Conservation (phyloP, 2,888 invertebrate genomes). For the Habroteleia sp. region DNA sequence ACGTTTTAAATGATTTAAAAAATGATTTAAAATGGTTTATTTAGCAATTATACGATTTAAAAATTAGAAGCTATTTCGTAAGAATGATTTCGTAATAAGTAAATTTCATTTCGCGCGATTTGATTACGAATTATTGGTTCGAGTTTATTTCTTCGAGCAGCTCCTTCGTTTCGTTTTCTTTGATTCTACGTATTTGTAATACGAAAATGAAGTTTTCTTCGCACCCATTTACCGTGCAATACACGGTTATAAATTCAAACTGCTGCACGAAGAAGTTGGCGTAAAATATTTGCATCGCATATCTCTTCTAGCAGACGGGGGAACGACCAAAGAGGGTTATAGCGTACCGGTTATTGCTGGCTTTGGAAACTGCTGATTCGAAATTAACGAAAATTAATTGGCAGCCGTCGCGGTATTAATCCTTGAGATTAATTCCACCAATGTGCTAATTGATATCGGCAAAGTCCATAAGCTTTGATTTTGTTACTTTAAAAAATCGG, state of each 20-base stretch:
- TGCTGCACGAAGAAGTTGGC: conserved; percentile 42
- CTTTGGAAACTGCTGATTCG: conserved; percentile 79
- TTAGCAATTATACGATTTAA: neutral
- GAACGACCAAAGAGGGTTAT: conserved; percentile 50
- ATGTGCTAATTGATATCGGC: conserved; percentile 76
- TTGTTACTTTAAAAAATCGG: conserved; percentile 33
- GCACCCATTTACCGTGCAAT: conserved; percentile 1
- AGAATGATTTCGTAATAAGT: conserved; percentile 8
- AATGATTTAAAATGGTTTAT: no score
- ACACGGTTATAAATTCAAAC: conserved; percentile 36
- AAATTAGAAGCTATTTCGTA: conserved; percentile 3
- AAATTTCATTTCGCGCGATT: conserved; percentile 1
- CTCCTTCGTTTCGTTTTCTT: neutral
- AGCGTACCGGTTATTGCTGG: conserved; percentile 63
- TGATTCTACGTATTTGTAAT: conserved; percentile 2
- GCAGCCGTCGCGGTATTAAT: conserved; percentile 77
- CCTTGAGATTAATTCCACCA: conserved; percentile 75
- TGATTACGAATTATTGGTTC: conserved; percentile 14
- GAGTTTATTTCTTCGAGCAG: conserved; percentile 1
- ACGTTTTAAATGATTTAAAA: neutral
- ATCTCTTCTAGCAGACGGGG: conserved; percentile 40
- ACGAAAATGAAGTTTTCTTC: conserved; percentile 17
- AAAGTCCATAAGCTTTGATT: conserved; percentile 52
- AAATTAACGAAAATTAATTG: conserved; percentile 80
- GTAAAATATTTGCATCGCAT: conserved; percentile 49